A percentile compares a stretch with the other conserved stretches of the same genome.
Conservation (phyloP, 2,888 invertebrate species). For the Oligia fasciuncula region DNA sequence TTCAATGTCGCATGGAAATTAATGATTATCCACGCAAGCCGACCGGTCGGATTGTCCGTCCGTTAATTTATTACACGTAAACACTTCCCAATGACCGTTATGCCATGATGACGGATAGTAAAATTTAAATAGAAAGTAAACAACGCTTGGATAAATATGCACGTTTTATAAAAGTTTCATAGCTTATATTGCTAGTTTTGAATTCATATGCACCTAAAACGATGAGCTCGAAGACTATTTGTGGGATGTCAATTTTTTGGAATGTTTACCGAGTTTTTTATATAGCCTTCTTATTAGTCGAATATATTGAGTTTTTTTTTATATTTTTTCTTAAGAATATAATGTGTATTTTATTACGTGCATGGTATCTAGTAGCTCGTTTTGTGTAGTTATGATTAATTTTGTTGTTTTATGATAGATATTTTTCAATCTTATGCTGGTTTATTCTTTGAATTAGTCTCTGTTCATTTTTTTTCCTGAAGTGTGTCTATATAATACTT, state of each 20-base stretch:
- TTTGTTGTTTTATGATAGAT: not conserved
- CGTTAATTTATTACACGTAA: slow-evolving; percentile 67
- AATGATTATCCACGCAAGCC: slow-evolving; percentile 64
- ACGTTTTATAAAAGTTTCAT: slow-evolving; percentile 67
- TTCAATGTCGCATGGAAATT: slow-evolving; percentile 64
- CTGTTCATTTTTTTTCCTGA: not conserved
- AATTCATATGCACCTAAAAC: slow-evolving; percentile 56
- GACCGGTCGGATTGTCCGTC: slow-evolving; percentile 59
- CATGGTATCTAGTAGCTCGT: slow-evolving; percentile 13
- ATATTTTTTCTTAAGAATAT: slow-evolving; percentile 33
- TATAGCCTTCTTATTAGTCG: slow-evolving; percentile 36
- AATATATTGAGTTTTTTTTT: slow-evolving; percentile 47
- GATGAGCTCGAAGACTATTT: slow-evolving; percentile 39
- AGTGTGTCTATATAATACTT: not conserved
- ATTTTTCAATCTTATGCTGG: slow-evolving; percentile 2
- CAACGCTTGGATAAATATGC: slow-evolving; percentile 63
- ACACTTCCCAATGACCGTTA: slow-evolving; percentile 66
- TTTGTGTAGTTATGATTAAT: slow-evolving; percentile 29
- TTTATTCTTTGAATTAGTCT: slow-evolving; percentile 8
- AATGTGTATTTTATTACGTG: not conserved
- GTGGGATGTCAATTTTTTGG: slow-evolving; percentile 47
- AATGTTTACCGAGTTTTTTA: slow-evolving; percentile 49
- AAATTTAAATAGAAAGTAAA: slow-evolving; percentile 71
- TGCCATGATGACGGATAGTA: slow-evolving; percentile 64
- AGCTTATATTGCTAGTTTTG: slow-evolving; percentile 49